These are phyloP conservation scores for Momotus momota DNA, from an alignment of 2,797 vertebrate genomes.

Conservation along the genomic window DNA sequence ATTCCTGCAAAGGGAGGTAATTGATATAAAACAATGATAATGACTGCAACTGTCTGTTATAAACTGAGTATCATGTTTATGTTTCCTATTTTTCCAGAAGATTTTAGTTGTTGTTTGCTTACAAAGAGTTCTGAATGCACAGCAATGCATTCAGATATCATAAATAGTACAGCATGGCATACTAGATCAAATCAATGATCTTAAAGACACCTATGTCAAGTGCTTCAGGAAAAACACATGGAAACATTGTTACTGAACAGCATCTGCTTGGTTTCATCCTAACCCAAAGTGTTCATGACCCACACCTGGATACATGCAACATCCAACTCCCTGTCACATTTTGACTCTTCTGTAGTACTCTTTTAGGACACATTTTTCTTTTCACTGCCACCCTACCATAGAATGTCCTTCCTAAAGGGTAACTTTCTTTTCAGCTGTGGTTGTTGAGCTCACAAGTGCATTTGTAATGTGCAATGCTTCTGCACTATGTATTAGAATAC, in stretches of 20 bases:
- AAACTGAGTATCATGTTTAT: background rate
- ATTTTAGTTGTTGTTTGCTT: background rate
- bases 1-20: background rate
- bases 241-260: background rate
- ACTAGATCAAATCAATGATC: too few relatives aligned
- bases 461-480: background rate
- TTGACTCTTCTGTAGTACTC: background rate
- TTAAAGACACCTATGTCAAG: background rate
- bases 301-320: rapidly evolving
- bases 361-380: too few relatives aligned
- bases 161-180: too few relatives aligned
- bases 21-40: background rate
- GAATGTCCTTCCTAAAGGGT: background rate
- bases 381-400: background rate
- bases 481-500: background rate
- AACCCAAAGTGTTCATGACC: background rate
- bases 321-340: background rate
- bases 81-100: background rate
- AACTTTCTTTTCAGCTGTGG: background rate
- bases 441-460: background rate
- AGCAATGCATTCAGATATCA: too few relatives aligned
- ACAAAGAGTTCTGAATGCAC: background rate
- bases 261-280: background rate
- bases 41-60: background rate
- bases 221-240: background rate